Base-by-base conservation (phyloP, 2,888 invertebrate species). In the Bombylius major region DNA sequence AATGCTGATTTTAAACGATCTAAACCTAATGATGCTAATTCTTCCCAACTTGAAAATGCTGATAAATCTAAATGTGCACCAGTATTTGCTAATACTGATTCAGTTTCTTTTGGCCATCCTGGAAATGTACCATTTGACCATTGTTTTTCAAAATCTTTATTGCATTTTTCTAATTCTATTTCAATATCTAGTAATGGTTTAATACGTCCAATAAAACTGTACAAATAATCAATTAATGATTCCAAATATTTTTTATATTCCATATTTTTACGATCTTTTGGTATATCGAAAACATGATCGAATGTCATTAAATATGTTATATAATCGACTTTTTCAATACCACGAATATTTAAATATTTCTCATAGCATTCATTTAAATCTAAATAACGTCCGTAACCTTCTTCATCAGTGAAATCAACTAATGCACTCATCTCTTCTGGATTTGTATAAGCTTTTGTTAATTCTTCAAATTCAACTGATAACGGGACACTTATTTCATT, bases 31-130 rank as follows among this genome's bases (percentile, higher is more conserved):
- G 97, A 96, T 0, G 98, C 97, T 60, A 99, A 75, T 75, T 99
- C 99, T 75, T 94, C 92, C 85, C 92, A 90, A 31, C 95, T 95
- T 0, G 94, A 94, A 72, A 98, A 99, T 0, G 96, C 95, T 1
- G 96, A 95, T n/a, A 99, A 77, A 73, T 99, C 99, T 61, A 99
- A 80, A 77, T 96, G 95, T 5, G 98, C 98, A 31, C 97, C 97
- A 6, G 93, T 85, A 70, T 96, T 91, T 0, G 95, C 88, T 60
- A 99, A 72, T 5, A 95, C 97, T 58, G 93, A 90, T 50, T 90
- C 90, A 1, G 90, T 86, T 76, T 97, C 96, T 83, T 96, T 94
- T 1, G 93, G 89, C 97, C 98, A 99, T 42, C 96, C 99, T 13
- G 94, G 93, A 67, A 97, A 92, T 8, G 79, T 82, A 12, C 93